These are phyloP conservation scores for Drosophila infuscata DNA, from an alignment of 2,888 invertebrate species.

Conservation along the genomic window DNA sequence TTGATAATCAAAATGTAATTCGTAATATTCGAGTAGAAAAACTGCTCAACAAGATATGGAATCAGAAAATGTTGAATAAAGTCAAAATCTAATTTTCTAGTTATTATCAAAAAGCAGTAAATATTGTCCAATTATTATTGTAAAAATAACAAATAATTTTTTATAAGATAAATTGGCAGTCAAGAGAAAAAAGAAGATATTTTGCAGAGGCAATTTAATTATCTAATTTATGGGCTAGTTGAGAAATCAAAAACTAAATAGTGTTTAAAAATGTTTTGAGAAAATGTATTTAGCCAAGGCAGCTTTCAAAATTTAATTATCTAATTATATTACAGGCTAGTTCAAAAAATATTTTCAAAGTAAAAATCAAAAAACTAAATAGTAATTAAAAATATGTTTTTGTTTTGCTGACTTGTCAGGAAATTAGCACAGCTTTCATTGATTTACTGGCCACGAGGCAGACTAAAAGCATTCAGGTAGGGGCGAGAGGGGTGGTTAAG, in stretches of 20 bases:
- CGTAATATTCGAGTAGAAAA: neutral
- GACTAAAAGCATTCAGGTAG: constrained; percentile 27
- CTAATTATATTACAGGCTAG: neutral
- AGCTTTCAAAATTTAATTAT: neutral
- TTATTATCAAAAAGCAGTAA: neutral
- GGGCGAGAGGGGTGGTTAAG: neutral
- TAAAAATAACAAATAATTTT: neutral
- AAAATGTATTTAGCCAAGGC: neutral
- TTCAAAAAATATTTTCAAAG: neutral
- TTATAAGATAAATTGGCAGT: neutral
- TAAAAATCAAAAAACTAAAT: constrained; percentile 8
- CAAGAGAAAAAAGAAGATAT: rapidly evolving
- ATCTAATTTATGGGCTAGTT: neutral
- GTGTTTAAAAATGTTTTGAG: neutral
- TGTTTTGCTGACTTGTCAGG: constrained; percentile 23
- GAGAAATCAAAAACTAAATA: neutral
- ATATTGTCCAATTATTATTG: neutral
- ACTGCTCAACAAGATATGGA: neutral
- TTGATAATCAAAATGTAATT: neutral
- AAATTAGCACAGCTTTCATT: constrained; percentile 68
- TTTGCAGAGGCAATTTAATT: neutral
- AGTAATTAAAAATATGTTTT: neutral
- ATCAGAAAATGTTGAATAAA: neutral
- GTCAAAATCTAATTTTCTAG: too few relatives aligned
- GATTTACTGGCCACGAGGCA: constrained; percentile 55